Base-by-base conservation (phyloP, 2,888 invertebrate species). In the Agrochola litura region DNA sequence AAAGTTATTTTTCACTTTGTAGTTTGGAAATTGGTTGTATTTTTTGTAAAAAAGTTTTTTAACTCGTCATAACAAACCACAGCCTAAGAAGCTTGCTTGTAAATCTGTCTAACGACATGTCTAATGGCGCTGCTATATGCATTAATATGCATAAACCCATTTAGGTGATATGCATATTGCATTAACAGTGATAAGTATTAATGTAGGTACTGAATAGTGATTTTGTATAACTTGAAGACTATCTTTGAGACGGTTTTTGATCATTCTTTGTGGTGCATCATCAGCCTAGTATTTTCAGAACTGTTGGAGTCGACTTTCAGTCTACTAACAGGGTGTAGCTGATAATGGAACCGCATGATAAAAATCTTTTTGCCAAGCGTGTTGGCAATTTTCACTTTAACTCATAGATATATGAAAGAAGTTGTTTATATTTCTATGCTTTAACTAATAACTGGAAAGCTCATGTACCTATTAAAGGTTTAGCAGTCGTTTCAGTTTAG, bases 91-190 rank as follows among this genome's bases (percentile, higher is more conserved):
- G 61, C 65, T 49, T 58, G 80, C 16, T 79, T 67, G n/a, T 46
- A 54, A 83, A 68, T 79, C 46, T 30, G 25, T 58, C 37, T 67
- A 68, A 78, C 58, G 63, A 78, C 52, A 67, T 58, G 30, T 73
- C 14, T 64, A 84, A 69, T 79, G 49, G 72, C 46, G 16, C 41
- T 37, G 54, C 52, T 49, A 58, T 63, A 69, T 72, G 56, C 77
- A 85, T 83, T 81, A 73, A 73, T 85, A 81, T 85, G 72, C 81
- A 76, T 70, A 64, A 73, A 67, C 70, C 69, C 66, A 76, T 85
- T 76, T 73, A 61, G 30, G 16, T 67, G 66, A 66, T 76, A 81
- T 85, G 83, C 72, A 76, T 81, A 77, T 77, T 84, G 69, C 63
- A 83, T 83, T 82, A 84, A 58, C 65, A 37, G 69, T 25, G 66